Conservation (phyloP, 2,888 invertebrate genomes). For the Eupithecia tripunctaria region DNA sequence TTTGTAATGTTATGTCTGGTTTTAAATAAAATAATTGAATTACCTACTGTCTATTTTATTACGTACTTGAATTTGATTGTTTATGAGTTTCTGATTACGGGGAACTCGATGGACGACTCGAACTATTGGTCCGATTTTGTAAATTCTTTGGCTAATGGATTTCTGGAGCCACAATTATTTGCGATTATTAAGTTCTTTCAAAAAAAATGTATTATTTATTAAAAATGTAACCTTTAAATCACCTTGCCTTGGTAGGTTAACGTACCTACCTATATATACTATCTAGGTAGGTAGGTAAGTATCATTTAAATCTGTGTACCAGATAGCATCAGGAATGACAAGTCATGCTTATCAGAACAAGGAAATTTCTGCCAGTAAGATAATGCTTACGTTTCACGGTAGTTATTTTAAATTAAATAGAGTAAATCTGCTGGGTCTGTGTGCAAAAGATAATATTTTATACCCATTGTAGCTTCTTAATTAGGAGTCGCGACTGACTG, state of each 20-base stretch:
- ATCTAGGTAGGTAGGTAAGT: background rate
- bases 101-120: no score
- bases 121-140: no score
- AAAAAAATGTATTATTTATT: no score
- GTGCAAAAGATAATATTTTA: background rate
- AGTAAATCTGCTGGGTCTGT: background rate
- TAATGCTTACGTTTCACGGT: background rate
- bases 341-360: background rate
- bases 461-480: background rate
- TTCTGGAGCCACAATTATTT: no score
- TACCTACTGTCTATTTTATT: no score
- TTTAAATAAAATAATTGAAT: no score
- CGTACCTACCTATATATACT: background rate
- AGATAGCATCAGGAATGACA: background rate
- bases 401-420: background rate
- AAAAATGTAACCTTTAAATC: background rate
- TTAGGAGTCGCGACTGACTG: background rate
- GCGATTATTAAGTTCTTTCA: no score
- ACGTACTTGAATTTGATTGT: no score
- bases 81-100: no score
- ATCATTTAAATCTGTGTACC: background rate
- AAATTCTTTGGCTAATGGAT: no score
- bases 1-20: no score
- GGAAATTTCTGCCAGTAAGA: background rate
- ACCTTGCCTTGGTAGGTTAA: background rate